phyloP scores from a whole-genome alignment of 2,797 vertebrate genomes.

The Amazona ochrocephala region DNA sequence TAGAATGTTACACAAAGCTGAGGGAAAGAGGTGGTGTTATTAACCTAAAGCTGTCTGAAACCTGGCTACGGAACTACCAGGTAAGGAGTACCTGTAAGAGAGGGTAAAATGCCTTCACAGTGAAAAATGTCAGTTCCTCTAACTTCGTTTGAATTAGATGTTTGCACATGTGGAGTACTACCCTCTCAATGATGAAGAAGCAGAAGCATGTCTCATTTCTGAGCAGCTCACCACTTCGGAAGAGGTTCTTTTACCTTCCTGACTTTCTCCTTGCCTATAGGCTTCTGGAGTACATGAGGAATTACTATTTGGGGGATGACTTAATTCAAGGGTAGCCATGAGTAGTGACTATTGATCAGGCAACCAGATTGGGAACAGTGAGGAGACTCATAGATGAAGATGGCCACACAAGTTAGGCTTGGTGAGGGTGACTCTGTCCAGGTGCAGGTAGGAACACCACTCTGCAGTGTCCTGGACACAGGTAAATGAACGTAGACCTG shows the following conservation, averaged over 20 bases:
- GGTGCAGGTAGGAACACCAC: not conserved
- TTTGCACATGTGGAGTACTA: not conserved
- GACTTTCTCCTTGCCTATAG: not conserved
- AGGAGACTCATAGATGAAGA: not conserved
- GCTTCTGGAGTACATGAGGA: not conserved
- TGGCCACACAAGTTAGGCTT: not conserved
- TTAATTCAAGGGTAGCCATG: not conserved
- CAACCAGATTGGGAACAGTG: not conserved
- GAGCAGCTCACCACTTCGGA: not conserved
- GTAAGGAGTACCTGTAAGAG: conserved; percentile 69
- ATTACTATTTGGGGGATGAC: not conserved
- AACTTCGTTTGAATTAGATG: not conserved
- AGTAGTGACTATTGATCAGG: not conserved
- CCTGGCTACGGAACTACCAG: conserved; percentile 97
- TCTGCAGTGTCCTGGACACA: not conserved
- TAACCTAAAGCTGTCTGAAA: conserved; percentile 90
- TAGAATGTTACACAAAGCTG: conserved; percentile 95
- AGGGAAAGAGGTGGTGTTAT: conserved; percentile 89
- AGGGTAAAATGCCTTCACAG: not conserved
- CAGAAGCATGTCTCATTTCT: not conserved
- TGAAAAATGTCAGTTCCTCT: not conserved
- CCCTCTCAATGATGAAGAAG: not conserved
- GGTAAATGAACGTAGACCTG: not conserved
- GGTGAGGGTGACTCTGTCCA: not conserved
- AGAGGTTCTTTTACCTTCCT: not conserved